Percentiles rank a stretch among this genome's conserved stretches.
Evolutionary conservation across 2,888 invertebrate genomes (phyloP).

Genomic region (Clanis bilineata): DNA sequence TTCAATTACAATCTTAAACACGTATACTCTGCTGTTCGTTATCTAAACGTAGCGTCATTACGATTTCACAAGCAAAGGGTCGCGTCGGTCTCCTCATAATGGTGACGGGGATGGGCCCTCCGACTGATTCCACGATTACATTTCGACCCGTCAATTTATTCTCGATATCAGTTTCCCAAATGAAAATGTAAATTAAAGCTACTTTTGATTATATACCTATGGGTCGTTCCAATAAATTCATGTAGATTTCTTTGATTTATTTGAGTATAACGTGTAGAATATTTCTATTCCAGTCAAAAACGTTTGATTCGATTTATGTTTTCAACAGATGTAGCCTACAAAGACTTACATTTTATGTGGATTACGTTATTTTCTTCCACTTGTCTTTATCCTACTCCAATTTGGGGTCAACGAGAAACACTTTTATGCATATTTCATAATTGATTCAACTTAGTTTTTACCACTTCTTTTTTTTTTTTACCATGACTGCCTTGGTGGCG

Average conservation of each 20-base stretch:
- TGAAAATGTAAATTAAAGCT: conserved; percentile 34
- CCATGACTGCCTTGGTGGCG: too few species aligned
- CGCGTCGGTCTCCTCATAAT: conserved; percentile 32
- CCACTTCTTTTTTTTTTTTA: too few species aligned
- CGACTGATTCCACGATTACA: conserved; percentile 37
- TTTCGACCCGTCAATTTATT: conserved; percentile 31
- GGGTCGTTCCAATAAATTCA: not conserved
- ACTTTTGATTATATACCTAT: conserved; percentile 24
- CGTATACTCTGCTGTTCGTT: not conserved
- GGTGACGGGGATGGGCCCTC: conserved; percentile 30
- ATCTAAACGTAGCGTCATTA: conserved; percentile 33
- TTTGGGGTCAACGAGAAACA: too few species aligned
- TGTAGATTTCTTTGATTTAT: not conserved
- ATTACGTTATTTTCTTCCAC: too few species aligned
- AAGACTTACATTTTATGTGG: too few species aligned
- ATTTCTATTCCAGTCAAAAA: not conserved
- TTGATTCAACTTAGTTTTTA: too few species aligned
- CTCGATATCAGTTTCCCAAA: conserved; percentile 31
- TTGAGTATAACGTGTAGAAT: not conserved
- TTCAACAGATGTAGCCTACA: too few species aligned
- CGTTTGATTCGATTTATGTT: too few species aligned
- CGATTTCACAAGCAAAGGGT: conserved; percentile 33
- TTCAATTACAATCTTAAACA: conserved; percentile 2
- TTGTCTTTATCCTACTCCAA: too few species aligned
- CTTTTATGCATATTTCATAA: too few species aligned